Evolutionary conservation across 2,888 invertebrate species (phyloP).

Genomic region (Aphodius sticticus): DNA sequence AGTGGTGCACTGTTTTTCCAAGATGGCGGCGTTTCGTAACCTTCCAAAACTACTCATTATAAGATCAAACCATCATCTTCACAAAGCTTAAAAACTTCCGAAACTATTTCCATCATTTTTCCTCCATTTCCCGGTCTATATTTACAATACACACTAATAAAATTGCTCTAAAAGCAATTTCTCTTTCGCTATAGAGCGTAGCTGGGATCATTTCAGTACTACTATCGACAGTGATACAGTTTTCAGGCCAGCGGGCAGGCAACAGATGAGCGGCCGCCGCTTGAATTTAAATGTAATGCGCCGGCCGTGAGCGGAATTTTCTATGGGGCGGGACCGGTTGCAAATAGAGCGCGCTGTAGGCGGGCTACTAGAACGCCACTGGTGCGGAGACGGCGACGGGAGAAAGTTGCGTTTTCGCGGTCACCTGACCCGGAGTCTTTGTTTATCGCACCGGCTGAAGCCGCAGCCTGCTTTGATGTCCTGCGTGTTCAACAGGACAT

Average conservation of each 20-base stretch:
- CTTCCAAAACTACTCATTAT: too few species aligned
- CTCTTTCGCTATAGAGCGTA: not conserved
- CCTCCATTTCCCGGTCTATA: not conserved
- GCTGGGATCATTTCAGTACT: not conserved
- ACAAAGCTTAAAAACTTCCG: not conserved
- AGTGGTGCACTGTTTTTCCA: too few species aligned
- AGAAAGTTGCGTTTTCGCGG: not conserved
- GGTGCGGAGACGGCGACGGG: not conserved
- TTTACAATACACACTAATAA: not conserved
- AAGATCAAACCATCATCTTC: too few species aligned
- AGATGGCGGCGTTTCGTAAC: too few species aligned
- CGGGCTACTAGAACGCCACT: not conserved
- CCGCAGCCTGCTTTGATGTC: not conserved
- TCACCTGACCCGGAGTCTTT: not conserved
- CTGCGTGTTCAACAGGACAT: not conserved
- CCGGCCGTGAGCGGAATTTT: conserved; percentile 11
- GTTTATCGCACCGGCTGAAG: not conserved
- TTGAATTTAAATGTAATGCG: conserved; percentile 22
- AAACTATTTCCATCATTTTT: not conserved
- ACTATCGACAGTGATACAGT: conserved; percentile 16
- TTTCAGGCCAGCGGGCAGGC: conserved; percentile 15
- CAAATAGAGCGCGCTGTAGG: not conserved
- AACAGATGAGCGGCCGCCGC: conserved; percentile 20
- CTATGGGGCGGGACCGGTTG: not conserved
- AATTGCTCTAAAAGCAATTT: not conserved